Base-by-base conservation (phyloP, 2,113 vertebrate genomes). In the Synchiropus splendidus region DNA sequence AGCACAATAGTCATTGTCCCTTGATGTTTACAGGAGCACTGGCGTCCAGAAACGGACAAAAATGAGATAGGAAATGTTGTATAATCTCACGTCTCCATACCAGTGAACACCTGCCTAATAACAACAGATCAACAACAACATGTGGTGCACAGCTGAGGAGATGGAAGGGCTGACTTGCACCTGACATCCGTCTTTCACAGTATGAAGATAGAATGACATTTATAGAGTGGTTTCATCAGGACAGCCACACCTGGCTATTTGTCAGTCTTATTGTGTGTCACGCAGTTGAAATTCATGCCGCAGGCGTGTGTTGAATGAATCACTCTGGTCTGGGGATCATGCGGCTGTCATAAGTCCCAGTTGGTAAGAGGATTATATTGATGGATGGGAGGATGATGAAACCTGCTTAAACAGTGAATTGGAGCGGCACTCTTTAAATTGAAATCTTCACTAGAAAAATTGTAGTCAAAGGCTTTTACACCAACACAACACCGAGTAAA, bases 1-100 rank as follows among this genome's bases (percentile, higher is more conserved):
- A 31, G 45, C 56, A 87, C 83, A 85, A 87, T 87, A 67, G 79
- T 76, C 42, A 87, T 87, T 87, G 85, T 87, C 59, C 59, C 41
- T 31, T 42, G 36, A 16, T 77, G 70, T 79, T 79, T 80, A 73
- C 59, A 67, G 52, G 16, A 41, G 55, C 54, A 67, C 50, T 40
- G 49, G 6, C 55, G 49, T 75, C 67, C 60, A 73, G 72, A 66
- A 36, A 44, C 61, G n/a, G 36, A 80, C 69, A 64, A 72, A 77
- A 78, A 72, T 55, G 48, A 38, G 38, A 65, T 67, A 76, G 83
- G 81, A 85, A 82, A 74, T 44, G 34, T 77, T 79, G 48, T 58
- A 72, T 50, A 57, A 72, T 48, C 83, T 85, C 74, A 81, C 82
- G 83, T 75, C 51, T 67, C 59, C 61, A 54, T 77, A 83, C 63